Base-by-base conservation (phyloP, 2,797 vertebrate genomes). In the Sebastes cheni region DNA sequence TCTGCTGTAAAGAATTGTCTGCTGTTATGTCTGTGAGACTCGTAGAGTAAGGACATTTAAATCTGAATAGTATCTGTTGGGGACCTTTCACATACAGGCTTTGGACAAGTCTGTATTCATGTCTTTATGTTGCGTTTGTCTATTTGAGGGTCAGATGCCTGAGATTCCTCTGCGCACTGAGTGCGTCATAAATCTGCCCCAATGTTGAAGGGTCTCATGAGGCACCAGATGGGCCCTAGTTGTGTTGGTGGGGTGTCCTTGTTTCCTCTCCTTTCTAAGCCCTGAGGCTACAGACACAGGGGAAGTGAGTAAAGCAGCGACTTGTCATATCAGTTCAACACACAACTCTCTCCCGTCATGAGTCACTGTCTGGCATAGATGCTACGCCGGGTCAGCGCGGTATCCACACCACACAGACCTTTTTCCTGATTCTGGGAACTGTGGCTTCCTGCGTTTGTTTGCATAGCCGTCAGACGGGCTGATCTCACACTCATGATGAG, bases 371-470 rank as follows among this genome's bases (percentile, higher is more conserved):
- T 95, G 86, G 67, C 25, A 23, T 65, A 20, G 34, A 27, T 39
- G 72, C 71, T 78, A 58, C 61, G 75, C 42, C 42, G 20, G 72
- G 72, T 82, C 82, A 75, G 46, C 22, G 2, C 39, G 11, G 42
- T 16, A 20, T 61, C 82, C 79, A 42, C 75, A 3, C 67, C 67
- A 61, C 75, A 50, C 13, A 39, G 22, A 77, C 18, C 75, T 27
- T 42, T 39, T 65, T 86, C 79, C 84, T 20, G 77, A 80, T 82
- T 89, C 86, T 64, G 86, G 80, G 83, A 87, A 81, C 58, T n/a
- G 67, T 68, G 71, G 74, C 74, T 92, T 94, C 90, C 90, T 90
- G 86, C 25, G 10, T 89, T 90, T 93, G 92, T 94, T 93, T 90
- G 91, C 77, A 60, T 75, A 79, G 75, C 86, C 86, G 82, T 89